phyloP scores from a whole-genome alignment of 2,888 invertebrate genomes.

The Epinotia brunnichana region DNA sequence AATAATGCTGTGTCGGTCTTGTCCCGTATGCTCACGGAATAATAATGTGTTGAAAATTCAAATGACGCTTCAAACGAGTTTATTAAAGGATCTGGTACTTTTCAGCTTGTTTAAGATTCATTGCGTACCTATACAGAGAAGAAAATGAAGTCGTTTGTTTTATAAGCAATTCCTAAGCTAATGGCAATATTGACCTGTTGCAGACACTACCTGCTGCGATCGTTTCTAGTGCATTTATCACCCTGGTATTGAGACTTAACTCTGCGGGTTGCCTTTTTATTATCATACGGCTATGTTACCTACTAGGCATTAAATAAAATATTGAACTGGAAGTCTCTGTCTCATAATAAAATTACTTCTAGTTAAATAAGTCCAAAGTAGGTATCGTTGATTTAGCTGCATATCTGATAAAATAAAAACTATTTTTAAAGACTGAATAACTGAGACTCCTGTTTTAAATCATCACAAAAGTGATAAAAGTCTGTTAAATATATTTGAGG shows the following conservation, averaged over 20 bases:
- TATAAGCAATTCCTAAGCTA: slow-evolving; percentile 54
- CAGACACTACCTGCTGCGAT: slow-evolving; percentile 58
- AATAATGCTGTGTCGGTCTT: slow-evolving; percentile 56
- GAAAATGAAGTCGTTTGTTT: slow-evolving; percentile 60
- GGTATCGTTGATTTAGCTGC: slow-evolving; percentile 14
- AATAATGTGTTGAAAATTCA: slow-evolving; percentile 47
- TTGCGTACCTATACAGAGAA: slow-evolving; percentile 47
- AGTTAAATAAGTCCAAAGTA: slow-evolving; percentile 7
- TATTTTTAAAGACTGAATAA: background rate
- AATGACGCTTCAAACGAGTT: slow-evolving; percentile 46
- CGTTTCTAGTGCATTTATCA: slow-evolving; percentile 62
- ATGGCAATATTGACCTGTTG: slow-evolving; percentile 59
- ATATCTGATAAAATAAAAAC: background rate
- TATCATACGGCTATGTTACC: slow-evolving; percentile 48
- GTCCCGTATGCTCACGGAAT: slow-evolving; percentile 37
- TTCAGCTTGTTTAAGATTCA: slow-evolving; percentile 39
- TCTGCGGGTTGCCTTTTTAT: slow-evolving; percentile 42
- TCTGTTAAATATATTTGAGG: too few relatives aligned
- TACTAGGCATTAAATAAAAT: slow-evolving; percentile 46
- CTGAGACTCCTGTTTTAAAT: too few relatives aligned
- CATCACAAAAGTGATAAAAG: too few relatives aligned
- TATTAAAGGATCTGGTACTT: slow-evolving; percentile 33
- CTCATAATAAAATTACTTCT: slow-evolving; percentile 5
- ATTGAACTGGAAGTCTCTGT: slow-evolving; percentile 48
- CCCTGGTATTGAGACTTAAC: slow-evolving; percentile 55